Conservation (phyloP, 2,113 vertebrate species). For the Leptodactylus fuscus region DNA sequence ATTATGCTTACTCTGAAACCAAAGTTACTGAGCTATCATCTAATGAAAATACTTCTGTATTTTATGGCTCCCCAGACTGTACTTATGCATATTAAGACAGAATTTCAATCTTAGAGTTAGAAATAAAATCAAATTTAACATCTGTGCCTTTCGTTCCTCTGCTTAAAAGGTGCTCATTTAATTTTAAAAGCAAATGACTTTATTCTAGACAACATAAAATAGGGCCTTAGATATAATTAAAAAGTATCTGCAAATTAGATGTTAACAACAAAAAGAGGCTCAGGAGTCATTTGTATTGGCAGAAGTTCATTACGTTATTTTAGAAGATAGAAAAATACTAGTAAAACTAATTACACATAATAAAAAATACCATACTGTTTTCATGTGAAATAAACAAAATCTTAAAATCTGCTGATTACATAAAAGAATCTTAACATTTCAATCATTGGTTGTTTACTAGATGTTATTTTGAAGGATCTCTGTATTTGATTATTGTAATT, state of each 20-base stretch:
- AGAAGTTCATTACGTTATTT: not conserved
- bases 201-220: conserved; percentile 45
- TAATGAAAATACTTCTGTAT: conserved; percentile 77
- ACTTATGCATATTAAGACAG: conserved; percentile 80
- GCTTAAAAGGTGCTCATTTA: conserved; percentile 72
- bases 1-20: conserved; percentile 76
- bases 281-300: conserved; percentile 20
- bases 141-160: conserved; percentile 75
- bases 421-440: not conserved
- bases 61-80: conserved; percentile 77
- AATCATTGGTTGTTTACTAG: not conserved
- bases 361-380: not conserved
- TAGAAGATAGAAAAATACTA: conserved; percentile 19
- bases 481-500: not conserved
- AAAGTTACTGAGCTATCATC: conserved; percentile 73
- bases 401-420: not conserved
- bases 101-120: conserved; percentile 77
- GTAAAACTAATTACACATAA: conserved; percentile 27
- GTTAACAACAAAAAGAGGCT: conserved; percentile 16
- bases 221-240: conserved; percentile 33
- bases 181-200: conserved; percentile 67
- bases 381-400: not conserved
- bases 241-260: conserved; percentile 43
- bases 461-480: not conserved
- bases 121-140: conserved; percentile 80